Percentiles rank a stretch among this genome's conserved stretches.
Conservation (phyloP, 2,797 vertebrate genomes). For the Cryptoprocta ferox region DNA sequence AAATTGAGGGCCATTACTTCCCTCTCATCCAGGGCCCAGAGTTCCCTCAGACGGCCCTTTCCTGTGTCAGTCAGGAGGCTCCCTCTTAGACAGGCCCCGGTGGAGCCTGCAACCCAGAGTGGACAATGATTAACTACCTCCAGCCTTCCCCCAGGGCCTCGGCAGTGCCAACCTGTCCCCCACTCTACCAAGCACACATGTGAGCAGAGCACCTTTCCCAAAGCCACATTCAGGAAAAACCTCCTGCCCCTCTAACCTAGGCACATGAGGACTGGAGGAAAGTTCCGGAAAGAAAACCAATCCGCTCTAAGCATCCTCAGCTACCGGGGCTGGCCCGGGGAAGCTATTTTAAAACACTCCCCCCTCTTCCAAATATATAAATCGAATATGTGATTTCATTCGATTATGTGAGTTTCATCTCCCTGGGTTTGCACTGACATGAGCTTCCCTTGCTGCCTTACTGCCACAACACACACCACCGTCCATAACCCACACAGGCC, state of each 20-base stretch:
- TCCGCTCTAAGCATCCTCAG: too few relatives aligned
- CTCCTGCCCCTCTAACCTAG: not conserved
- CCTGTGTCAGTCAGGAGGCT: not conserved
- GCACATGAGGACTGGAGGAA: not conserved
- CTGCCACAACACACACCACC: not conserved
- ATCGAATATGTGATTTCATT: not conserved
- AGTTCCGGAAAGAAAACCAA: not conserved
- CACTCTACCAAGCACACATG: not conserved
- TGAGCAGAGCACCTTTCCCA: not conserved
- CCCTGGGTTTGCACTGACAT: not conserved
- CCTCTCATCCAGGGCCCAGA: not conserved
- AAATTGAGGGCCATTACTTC: not conserved
- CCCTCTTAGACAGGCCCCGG: not conserved
- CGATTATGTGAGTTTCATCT: not conserved
- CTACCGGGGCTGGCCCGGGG: not conserved
- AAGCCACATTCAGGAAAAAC: not conserved
- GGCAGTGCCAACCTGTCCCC: not conserved
- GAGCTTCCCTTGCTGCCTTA: not conserved
- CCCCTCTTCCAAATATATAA: not conserved
- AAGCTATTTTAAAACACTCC: not conserved
- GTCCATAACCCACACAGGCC: not conserved
- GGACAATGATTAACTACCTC: conserved; percentile 69
- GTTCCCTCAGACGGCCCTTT: not conserved
- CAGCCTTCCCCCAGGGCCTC: not conserved
- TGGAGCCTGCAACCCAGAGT: not conserved